Evolutionary conservation across 2,797 vertebrate species (phyloP), one percentile per base, ranked within the genome.

Genomic region (Spea hammondii): DNA sequence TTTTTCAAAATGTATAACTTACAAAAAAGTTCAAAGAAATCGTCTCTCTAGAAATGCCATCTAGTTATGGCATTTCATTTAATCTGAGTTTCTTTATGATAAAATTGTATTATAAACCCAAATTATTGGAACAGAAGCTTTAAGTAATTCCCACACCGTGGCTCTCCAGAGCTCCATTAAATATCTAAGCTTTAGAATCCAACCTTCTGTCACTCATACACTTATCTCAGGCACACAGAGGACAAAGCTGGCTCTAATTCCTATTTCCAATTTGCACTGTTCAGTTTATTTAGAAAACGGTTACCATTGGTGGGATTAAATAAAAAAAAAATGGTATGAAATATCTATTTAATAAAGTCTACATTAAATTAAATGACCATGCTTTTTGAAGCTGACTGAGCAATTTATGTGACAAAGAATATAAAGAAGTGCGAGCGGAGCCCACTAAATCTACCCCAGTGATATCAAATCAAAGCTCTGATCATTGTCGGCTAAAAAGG

Each of bases 211-310:
- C 80, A 82, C 70, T 82, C 80, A 82, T 32, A 51, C 64, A 82
- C 75, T 82, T 82, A 82, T 82, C 80, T 73, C 80, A 45, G 75
- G 65, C 75, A 70, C 71, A 74, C 80, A 81, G 79, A 77, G 79
- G 74, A 81, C 74, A 81, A 81, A 82, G 75, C 80, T 78, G 75
- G 62, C 80, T 82, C 70, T 77, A 82, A 82, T 82, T 82, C 80
- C 80, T 77, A 51, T 72, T 78, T 82, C 80, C 80, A 82, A 78
- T 82, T 82, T 82, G 59, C 47, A 82, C 75, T 70, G 70, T 71
- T 48, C 70, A 75, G 70, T 69, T 77, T 73, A 70, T 82, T 67
- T 77, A 67, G 65, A 69, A 70, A 64, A 82, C 73, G 73, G 65
- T 76, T 77, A 55, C 74, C n/a, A 69, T 65, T 78, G 80, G 65